Evolutionary conservation across 2,113 vertebrate genomes (phyloP).

Genomic region (Octodon degus): DNA sequence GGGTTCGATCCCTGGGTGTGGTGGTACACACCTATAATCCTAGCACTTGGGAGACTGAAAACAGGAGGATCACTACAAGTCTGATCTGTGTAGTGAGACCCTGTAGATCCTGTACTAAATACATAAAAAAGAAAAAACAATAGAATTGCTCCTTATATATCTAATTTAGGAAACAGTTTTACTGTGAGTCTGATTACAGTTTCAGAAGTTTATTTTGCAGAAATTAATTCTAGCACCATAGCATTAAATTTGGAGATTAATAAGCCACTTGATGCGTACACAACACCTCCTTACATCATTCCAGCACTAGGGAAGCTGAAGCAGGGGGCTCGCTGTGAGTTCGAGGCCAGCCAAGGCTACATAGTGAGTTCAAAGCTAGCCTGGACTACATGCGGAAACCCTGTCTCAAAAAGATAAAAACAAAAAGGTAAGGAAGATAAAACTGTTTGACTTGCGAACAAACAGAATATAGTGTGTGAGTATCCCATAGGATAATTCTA

Average conservation of each 20-base stretch:
- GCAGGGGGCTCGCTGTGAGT: neutral
- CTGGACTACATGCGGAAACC: neutral
- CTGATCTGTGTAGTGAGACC: too few relatives aligned
- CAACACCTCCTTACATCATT: neutral
- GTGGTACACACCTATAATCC: too few relatives aligned
- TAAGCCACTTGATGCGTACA: constrained; percentile 2
- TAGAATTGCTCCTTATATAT: constrained; percentile 6
- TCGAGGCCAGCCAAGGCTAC: neutral
- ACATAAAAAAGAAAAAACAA: neutral
- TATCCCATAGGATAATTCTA: neutral
- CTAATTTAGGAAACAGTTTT: constrained; percentile 54
- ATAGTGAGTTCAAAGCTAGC: neutral
- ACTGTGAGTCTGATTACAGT: constrained; percentile 19
- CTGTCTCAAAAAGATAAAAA: neutral
- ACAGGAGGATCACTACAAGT: too few relatives aligned
- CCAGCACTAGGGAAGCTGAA: neutral
- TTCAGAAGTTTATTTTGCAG: constrained; percentile 40
- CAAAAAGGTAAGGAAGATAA: neutral
- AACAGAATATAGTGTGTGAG: neutral
- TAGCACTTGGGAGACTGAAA: too few relatives aligned
- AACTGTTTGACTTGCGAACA: neutral
- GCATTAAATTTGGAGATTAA: constrained; percentile 44
- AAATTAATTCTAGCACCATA: constrained; percentile 20
- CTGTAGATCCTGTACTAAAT: too few relatives aligned
- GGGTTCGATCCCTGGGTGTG: too few relatives aligned